Evolutionary conservation across 2,797 vertebrate genomes (phyloP).

Genomic region (Adrianichthys oophorus): DNA sequence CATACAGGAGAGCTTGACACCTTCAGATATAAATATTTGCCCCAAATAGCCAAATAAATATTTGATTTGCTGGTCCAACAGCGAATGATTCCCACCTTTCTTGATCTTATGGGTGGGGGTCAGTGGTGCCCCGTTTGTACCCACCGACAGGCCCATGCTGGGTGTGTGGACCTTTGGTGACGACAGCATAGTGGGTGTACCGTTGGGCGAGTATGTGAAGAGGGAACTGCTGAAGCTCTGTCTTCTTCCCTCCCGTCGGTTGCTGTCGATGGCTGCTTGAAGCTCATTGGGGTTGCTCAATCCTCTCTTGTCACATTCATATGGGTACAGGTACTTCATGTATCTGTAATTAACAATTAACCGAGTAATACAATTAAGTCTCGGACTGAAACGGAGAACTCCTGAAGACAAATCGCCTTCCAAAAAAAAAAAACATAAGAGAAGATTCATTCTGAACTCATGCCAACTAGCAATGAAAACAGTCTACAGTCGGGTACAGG

Average conservation of each 20-base stretch:
- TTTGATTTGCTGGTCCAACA: not conserved
- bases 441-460: not conserved
- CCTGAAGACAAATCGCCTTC: slow-evolving; percentile 1
- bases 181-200: slow-evolving; percentile 88
- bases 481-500: slow-evolving; percentile 10
- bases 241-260: slow-evolving; percentile 90
- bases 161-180: slow-evolving; percentile 87
- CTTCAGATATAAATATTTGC: no score
- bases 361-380: not conserved
- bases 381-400: not conserved
- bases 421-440: slow-evolving; percentile 3
- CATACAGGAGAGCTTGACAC: no score
- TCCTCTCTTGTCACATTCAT: slow-evolving; percentile 93
- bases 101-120: slow-evolving; percentile 87
- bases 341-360: slow-evolving; percentile 77
- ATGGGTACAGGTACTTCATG: slow-evolving; percentile 99
- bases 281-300: slow-evolving; percentile 96
- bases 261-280: slow-evolving; percentile 97
- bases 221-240: slow-evolving; percentile 92
- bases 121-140: slow-evolving; percentile 85
- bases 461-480: slow-evolving; percentile 9
- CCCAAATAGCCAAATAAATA: no score
- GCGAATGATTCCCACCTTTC: slow-evolving; percentile 82
- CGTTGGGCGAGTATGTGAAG: slow-evolving; percentile 90
- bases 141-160: slow-evolving; percentile 75